phyloP scores from a whole-genome alignment of 2,797 vertebrate species.

The Tapera naevia region DNA sequence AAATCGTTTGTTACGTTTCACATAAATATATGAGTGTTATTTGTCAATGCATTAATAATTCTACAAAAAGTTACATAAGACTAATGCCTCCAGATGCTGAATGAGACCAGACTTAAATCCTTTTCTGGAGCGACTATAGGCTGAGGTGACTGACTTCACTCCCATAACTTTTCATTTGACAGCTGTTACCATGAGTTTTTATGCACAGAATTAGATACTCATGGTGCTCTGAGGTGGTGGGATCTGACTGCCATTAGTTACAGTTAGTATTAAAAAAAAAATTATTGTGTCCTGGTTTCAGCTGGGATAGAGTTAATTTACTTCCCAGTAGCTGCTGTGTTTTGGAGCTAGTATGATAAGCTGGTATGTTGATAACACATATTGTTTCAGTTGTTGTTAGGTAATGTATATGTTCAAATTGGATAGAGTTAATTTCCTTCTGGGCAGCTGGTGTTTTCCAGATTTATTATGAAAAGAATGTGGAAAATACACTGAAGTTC shows the following conservation, averaged over 20 bases:
- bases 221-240: neutral
- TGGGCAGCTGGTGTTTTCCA: no score
- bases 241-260: neutral
- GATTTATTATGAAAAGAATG: no score
- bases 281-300: neutral
- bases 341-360: no score
- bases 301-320: no score
- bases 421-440: no score
- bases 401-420: no score
- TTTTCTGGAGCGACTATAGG: fast-evolving
- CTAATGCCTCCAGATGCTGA: neutral
- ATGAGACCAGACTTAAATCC: neutral
- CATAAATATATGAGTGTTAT: neutral
- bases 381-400: no score
- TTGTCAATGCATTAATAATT: neutral
- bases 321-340: no score
- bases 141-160: neutral
- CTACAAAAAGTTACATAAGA: neutral
- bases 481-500: no score
- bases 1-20: neutral
- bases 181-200: neutral
- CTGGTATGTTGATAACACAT: no score
- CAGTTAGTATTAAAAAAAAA: neutral
- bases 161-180: neutral
- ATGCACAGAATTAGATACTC: neutral